Conservation (phyloP, 2,797 vertebrate genomes). For the Lepus townsendii region DNA sequence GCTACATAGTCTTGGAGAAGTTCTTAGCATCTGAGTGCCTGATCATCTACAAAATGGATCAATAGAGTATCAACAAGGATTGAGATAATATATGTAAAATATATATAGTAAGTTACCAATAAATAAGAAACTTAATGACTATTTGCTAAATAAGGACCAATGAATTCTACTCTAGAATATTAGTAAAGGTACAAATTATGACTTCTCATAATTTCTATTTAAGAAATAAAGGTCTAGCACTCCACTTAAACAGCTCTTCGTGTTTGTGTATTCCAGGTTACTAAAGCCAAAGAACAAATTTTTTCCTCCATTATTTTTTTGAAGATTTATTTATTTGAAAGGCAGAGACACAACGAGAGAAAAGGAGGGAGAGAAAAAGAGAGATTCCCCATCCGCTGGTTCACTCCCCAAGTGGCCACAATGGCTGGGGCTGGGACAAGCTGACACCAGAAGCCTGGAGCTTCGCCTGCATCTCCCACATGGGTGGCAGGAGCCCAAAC, state of each 20-base stretch:
- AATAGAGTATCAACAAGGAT: neutral
- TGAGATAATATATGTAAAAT: neutral
- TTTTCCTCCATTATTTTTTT: neutral
- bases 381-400: too few relatives aligned
- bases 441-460: too few relatives aligned
- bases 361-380: too few relatives aligned
- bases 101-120: neutral
- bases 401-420: too few relatives aligned
- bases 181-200: neutral
- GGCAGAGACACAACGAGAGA: too few relatives aligned
- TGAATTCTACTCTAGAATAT: conserved; percentile 11
- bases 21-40: neutral
- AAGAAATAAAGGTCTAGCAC: neutral
- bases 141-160: neutral
- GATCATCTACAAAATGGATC: neutral
- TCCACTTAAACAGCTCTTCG: neutral
- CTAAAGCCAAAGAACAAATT: neutral
- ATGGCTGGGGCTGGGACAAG: too few relatives aligned
- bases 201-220: conserved; percentile 30
- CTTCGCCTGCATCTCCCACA: too few relatives aligned
- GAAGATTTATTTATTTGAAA: too few relatives aligned
- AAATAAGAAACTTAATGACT: conserved; percentile 33
- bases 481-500: too few relatives aligned
- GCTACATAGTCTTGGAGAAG: neutral
- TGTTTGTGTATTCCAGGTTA: neutral